Conservation (phyloP, 2,797 vertebrate genomes). For the Neoniphon sammara region DNA sequence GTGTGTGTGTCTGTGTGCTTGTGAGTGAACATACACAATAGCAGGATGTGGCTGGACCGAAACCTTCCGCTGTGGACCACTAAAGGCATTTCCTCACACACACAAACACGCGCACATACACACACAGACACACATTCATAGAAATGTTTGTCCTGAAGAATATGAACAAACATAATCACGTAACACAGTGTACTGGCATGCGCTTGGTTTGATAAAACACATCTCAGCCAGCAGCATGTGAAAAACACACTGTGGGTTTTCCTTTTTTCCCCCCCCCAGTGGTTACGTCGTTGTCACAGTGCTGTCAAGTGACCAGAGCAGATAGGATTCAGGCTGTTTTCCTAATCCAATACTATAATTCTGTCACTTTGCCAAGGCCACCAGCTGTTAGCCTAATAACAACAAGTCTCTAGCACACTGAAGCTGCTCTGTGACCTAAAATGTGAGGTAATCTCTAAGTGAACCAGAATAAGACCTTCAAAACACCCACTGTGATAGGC, state of each 20-base stretch:
- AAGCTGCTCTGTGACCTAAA: constrained; percentile 46
- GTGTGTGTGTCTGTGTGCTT: constrained; percentile 20
- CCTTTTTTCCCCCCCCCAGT: constrained; percentile 13
- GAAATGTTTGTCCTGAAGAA: constrained; percentile 22
- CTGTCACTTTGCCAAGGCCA: constrained; percentile 66
- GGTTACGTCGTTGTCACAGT: constrained; percentile 30
- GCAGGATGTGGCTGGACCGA: constrained; percentile 72
- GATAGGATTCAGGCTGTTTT: constrained; percentile 23
- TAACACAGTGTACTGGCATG: constrained; percentile 7
- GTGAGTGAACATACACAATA: constrained; percentile 69
- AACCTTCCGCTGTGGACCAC: constrained; percentile 65
- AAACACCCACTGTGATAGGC: too few relatives aligned
- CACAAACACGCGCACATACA: constrained; percentile 5
- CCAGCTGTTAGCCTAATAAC: constrained; percentile 60
- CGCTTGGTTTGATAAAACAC: constrained; percentile 4
- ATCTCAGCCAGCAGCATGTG: neutral
- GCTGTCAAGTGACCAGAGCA: constrained; percentile 6
- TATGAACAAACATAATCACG: neutral
- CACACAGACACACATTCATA: constrained; percentile 10
- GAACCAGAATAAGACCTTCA: too few relatives aligned
- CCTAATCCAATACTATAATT: constrained; percentile 48
- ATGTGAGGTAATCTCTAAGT: constrained; percentile 34
- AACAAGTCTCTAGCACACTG: constrained; percentile 42
- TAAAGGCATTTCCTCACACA: constrained; percentile 55
- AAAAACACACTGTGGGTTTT: constrained; percentile 16